These are phyloP conservation scores for Rhinichthys osculus DNA, from an alignment of 2,797 vertebrate genomes.

Conservation along the genomic window DNA sequence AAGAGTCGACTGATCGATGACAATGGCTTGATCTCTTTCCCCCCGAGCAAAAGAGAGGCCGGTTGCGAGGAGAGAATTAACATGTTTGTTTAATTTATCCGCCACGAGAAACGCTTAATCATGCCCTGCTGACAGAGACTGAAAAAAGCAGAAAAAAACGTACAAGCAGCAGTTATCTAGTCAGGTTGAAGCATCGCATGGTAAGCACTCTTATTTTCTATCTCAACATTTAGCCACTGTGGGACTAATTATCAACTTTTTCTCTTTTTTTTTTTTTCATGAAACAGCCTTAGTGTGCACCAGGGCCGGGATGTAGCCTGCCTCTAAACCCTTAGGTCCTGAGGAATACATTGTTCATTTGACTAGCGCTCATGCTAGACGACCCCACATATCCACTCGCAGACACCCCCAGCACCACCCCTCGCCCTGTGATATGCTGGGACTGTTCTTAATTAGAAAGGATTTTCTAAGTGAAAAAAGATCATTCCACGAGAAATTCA, in stretches of 20 bases:
- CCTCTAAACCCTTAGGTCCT: conserved; percentile 94
- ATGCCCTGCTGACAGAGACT: conserved; percentile 50
- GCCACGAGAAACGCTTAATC: conserved; percentile 49
- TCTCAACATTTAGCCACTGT: conserved; percentile 92
- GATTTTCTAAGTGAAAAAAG: conserved; percentile 65
- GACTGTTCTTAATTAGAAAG: conserved; percentile 79
- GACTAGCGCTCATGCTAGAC: conserved; percentile 81
- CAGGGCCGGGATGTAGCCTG: conserved; percentile 82
- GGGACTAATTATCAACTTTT: conserved; percentile 99
- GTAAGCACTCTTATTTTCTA: conserved; percentile 82
- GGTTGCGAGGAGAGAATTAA: conserved; percentile 45
- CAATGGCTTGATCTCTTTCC: conserved; percentile 64
- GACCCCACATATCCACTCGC: conserved; percentile 66
- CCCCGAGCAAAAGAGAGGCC: conserved; percentile 31
- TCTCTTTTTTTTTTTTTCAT: conserved; percentile 71
- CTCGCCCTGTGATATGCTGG: conserved; percentile 66
- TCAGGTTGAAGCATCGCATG: conserved; percentile 80
- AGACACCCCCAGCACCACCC: conserved; percentile 61
- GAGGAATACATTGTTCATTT: conserved; percentile 91
- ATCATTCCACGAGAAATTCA: conserved; percentile 24
- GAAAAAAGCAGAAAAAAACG: not conserved
- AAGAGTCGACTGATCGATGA: conserved; percentile 59
- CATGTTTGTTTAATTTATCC: conserved; percentile 57
- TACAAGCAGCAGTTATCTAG: conserved; percentile 56
- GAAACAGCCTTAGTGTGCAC: conserved; percentile 87